Conservation (phyloP, 2,888 invertebrate genomes). For the Bhutanitis thaidina region DNA sequence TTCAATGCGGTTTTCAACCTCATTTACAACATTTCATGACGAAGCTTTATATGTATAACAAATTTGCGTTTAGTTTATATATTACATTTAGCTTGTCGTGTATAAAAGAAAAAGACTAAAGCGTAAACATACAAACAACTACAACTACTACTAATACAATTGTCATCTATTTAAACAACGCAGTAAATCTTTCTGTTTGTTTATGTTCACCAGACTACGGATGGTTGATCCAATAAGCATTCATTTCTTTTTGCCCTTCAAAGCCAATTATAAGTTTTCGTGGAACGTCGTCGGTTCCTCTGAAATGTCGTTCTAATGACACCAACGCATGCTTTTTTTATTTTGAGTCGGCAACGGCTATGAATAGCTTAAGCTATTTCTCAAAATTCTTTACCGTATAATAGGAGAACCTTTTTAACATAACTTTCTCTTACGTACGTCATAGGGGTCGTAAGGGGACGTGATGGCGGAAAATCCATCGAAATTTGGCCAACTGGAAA, state of each 20-base stretch:
- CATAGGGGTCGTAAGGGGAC: too few relatives aligned
- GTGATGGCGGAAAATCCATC: too few relatives aligned
- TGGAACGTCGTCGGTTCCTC: conserved; percentile 13
- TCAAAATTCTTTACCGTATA: not conserved
- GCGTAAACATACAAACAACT: conserved; percentile 15
- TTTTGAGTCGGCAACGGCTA: conserved; percentile 1
- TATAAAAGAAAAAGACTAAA: not conserved
- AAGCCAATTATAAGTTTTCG: conserved; percentile 18
- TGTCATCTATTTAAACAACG: conserved; percentile 14
- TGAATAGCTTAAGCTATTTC: conserved; percentile 1
- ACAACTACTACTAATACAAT: conserved; percentile 17
- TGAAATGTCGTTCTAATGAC: conserved; percentile 17
- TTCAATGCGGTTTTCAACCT: too few relatives aligned
- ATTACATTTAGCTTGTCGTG: too few relatives aligned
- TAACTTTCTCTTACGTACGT: not conserved
- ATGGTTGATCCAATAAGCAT: conserved; percentile 10
- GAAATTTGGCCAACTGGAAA: too few relatives aligned
- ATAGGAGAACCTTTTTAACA: not conserved
- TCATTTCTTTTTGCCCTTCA: conserved; percentile 20
- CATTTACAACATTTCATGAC: too few relatives aligned
- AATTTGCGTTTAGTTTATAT: too few relatives aligned
- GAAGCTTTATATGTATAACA: too few relatives aligned
- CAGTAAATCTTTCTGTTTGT: conserved; percentile 14
- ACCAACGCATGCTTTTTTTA: not conserved
- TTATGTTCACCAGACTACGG: not conserved